A percentile compares a stretch with the other conserved stretches of the same genome.
Conservation (phyloP, 1,140 invertebrate genomes). For the Mizuhopecten yessoensis region DNA sequence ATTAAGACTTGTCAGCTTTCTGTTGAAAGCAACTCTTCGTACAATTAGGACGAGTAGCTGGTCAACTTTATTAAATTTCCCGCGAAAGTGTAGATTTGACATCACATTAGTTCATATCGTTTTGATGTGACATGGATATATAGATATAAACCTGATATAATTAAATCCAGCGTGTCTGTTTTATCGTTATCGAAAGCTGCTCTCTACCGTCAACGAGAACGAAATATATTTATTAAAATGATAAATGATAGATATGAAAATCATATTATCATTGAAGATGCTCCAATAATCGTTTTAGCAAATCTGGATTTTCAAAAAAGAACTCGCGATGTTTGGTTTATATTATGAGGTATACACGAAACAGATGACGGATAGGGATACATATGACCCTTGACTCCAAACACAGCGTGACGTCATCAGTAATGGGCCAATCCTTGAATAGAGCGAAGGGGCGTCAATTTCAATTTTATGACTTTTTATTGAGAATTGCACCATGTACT, state of each 20-base stretch:
- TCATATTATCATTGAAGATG: neutral
- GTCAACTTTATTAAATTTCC: too few relatives aligned
- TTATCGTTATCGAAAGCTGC: too few relatives aligned
- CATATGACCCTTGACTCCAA: neutral
- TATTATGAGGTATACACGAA: neutral
- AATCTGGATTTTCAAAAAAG: neutral
- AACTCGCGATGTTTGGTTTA: neutral
- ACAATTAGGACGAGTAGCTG: neutral
- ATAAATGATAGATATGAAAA: neutral
- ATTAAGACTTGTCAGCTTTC: neutral
- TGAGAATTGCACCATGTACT: slow-evolving; percentile 20
- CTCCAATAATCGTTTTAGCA: neutral
- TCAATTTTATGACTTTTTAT: neutral
- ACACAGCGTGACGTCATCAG: slow-evolving; percentile 30
- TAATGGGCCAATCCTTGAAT: slow-evolving; percentile 31
- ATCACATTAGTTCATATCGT: too few relatives aligned
- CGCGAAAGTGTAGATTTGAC: too few relatives aligned
- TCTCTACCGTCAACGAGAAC: too few relatives aligned
- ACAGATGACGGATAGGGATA: neutral
- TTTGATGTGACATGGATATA: too few relatives aligned
- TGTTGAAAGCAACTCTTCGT: neutral
- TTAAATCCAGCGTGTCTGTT: too few relatives aligned
- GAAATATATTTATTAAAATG: neutral
- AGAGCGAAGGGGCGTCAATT: slow-evolving; percentile 20
- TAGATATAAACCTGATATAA: too few relatives aligned